phyloP scores from a whole-genome alignment of 2,113 vertebrate genomes.

The Rutilus rutilus region DNA sequence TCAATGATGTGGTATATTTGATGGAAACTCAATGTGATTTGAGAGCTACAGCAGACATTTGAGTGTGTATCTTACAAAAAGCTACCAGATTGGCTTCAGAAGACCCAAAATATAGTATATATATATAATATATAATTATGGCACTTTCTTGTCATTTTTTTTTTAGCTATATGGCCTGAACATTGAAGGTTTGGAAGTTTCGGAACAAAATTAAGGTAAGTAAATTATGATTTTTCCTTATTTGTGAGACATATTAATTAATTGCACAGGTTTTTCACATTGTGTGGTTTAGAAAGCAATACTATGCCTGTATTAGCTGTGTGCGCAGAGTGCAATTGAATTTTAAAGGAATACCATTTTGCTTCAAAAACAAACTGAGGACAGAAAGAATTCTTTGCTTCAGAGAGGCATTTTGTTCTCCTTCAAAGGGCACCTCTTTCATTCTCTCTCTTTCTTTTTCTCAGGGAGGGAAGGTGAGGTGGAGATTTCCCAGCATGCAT shows the following conservation, averaged over 20 bases:
- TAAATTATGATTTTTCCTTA: not conserved
- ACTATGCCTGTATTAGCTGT: not conserved
- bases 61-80: too few relatives aligned
- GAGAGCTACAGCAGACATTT: too few relatives aligned
- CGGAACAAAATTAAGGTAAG: not conserved
- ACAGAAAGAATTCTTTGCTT: not conserved
- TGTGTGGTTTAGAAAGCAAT: not conserved
- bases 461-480: conserved; percentile 34
- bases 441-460: conserved; percentile 21
- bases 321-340: not conserved
- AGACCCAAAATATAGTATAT: too few relatives aligned
- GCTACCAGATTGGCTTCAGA: too few relatives aligned
- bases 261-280: not conserved
- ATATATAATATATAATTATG: too few relatives aligned
- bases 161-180: not conserved
- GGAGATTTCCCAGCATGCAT: conserved; percentile 55
- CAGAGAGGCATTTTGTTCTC: conserved; percentile 28
- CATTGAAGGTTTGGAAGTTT: not conserved
- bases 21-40: too few relatives aligned
- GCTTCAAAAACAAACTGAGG: conserved; percentile 15
- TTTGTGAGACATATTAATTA: not conserved
- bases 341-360: not conserved
- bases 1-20: too few relatives aligned
- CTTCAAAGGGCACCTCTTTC: conserved; percentile 31
- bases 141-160: too few relatives aligned